Percentiles rank a stretch among this genome's conserved stretches.
phyloP scores from a whole-genome alignment of 1,140 invertebrate genomes.

The Caerostris darwini region DNA sequence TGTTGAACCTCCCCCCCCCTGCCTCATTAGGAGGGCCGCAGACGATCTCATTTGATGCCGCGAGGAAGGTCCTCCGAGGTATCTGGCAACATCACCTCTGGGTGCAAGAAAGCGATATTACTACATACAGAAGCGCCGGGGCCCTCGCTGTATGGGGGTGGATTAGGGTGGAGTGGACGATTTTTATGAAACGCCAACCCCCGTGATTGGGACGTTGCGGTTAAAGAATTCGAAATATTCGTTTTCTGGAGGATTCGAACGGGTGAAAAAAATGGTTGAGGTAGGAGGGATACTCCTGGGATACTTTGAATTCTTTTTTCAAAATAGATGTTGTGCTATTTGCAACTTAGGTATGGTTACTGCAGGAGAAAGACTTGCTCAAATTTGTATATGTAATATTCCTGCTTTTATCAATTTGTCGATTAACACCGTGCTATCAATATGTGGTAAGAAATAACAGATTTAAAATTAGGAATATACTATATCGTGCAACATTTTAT shows the following conservation, averaged over 20 bases:
- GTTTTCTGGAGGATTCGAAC: background rate
- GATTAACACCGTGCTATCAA: too few species aligned
- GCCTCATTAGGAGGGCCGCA: background rate
- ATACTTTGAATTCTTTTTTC: too few species aligned
- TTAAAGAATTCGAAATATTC: background rate
- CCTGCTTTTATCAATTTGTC: too few species aligned
- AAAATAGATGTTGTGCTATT: too few species aligned
- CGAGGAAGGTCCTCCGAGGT: background rate
- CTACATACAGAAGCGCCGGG: background rate
- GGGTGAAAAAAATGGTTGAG: too few species aligned
- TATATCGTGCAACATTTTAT: too few species aligned
- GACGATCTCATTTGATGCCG: slow-evolving; percentile 14
- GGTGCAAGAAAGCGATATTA: background rate
- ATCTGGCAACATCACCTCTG: background rate
- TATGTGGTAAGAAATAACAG: too few species aligned
- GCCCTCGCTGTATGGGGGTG: background rate
- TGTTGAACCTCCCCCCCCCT: background rate
- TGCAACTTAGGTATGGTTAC: too few species aligned
- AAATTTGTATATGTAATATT: too few species aligned
- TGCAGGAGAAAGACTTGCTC: too few species aligned
- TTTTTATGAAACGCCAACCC: background rate
- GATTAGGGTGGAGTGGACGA: background rate
- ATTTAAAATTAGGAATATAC: too few species aligned
- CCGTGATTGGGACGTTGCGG: background rate
- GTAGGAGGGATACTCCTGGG: too few species aligned